A percentile compares a stretch with the other conserved stretches of the same genome.
Conservation (phyloP, 2,113 vertebrate genomes). For the Oncorhynchus nerka region DNA sequence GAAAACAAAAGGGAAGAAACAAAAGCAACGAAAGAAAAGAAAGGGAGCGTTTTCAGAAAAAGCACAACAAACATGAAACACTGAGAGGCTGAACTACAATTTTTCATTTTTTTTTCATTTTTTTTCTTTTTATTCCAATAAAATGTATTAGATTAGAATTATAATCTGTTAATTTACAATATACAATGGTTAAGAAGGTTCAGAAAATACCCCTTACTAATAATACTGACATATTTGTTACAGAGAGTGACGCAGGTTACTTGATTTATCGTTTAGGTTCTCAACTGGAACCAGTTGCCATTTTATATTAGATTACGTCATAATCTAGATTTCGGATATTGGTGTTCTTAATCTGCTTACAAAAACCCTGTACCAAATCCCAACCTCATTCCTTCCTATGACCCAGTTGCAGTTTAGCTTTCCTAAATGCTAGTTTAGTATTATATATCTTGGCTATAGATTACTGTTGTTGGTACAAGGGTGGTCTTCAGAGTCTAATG, state of each 20-base stretch:
- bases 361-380: slow-evolving; percentile 68
- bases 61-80: slow-evolving; percentile 94
- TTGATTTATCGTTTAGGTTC: slow-evolving; percentile 80
- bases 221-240: slow-evolving; percentile 93
- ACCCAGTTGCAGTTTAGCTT: background rate
- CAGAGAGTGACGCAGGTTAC: slow-evolving; percentile 86
- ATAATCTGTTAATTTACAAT: slow-evolving; percentile 98
- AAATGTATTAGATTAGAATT: slow-evolving; percentile 91
- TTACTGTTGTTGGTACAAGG: background rate
- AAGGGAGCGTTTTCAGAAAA: slow-evolving; percentile 68
- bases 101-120: slow-evolving; percentile 63
- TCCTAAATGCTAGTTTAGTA: slow-evolving; percentile 42
- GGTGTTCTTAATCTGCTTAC: slow-evolving; percentile 80
- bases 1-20: slow-evolving; percentile 65
- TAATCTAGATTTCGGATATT: slow-evolving; percentile 72
- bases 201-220: slow-evolving; percentile 93
- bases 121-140: slow-evolving; percentile 73
- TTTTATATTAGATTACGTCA: slow-evolving; percentile 87
- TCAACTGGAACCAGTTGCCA: slow-evolving; percentile 82
- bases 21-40: slow-evolving; percentile 37
- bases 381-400: slow-evolving; percentile 22
- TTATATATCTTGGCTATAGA: background rate
- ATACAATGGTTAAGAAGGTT: slow-evolving; percentile 95
- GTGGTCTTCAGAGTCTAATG: background rate
- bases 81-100: slow-evolving; percentile 89